Evolutionary conservation across 2,113 vertebrate genomes (phyloP).

Genomic region (Turdus rufiventris): DNA sequence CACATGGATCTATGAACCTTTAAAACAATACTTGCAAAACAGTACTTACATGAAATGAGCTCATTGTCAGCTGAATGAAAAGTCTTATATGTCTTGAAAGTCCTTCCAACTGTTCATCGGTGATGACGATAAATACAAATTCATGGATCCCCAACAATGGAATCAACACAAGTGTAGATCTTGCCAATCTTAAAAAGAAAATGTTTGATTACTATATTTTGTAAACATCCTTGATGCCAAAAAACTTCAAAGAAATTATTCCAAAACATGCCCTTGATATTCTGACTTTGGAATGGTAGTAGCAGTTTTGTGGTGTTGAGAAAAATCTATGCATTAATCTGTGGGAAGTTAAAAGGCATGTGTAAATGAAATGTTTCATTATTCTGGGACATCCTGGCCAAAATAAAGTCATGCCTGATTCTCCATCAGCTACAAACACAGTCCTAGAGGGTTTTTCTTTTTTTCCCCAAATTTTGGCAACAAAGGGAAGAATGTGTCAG

Average conservation of each 20-base stretch:
- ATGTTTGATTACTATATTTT: neutral
- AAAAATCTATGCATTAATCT: neutral
- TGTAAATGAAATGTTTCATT: neutral
- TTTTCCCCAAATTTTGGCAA: accelerated
- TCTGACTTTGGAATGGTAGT: neutral
- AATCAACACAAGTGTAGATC: constrained; percentile 90
- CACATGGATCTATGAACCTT: neutral
- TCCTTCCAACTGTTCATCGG: constrained; percentile 85
- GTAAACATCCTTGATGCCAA: neutral
- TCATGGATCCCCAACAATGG: constrained; percentile 92
- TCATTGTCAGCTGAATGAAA: constrained; percentile 87
- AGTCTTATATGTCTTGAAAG: constrained; percentile 76
- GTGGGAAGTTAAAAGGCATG: neutral
- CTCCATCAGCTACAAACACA: neutral
- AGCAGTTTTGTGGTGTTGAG: neutral
- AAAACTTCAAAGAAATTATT: neutral
- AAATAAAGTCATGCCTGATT: neutral
- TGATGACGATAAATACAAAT: constrained; percentile 84
- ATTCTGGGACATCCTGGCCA: neutral
- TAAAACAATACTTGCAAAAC: neutral
- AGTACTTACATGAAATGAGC: constrained; percentile 88
- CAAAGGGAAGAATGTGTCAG: neutral
- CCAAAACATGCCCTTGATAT: neutral
- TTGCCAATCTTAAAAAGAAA: constrained; percentile 80
- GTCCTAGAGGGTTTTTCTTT: neutral